Conservation (phyloP, 2,113 vertebrate genomes). For the Ceratotherium simum region DNA sequence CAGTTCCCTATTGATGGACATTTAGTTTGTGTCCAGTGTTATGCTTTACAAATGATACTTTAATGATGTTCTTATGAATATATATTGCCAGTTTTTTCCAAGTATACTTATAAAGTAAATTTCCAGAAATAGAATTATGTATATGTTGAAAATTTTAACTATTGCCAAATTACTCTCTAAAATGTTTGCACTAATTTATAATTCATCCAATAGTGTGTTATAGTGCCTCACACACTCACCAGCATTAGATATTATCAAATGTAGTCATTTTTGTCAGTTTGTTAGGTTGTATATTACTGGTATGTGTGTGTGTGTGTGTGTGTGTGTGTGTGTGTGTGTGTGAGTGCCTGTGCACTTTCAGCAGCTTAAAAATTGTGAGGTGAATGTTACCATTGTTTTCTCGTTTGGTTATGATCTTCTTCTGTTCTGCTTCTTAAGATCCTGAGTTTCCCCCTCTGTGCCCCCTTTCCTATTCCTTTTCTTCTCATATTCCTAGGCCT, state of each 20-base stretch:
- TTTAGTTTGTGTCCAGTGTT: not conserved
- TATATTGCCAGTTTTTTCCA: not conserved
- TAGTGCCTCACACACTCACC: not conserved
- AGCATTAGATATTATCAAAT: not conserved
- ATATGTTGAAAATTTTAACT: not conserved
- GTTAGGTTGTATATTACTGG: not conserved
- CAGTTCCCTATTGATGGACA: not conserved
- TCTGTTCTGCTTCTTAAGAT: not conserved
- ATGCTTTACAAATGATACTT: not conserved
- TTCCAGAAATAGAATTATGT: slow-evolving; percentile 7
- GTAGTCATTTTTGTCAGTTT: not conserved
- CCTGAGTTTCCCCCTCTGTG: not conserved
- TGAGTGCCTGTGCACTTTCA: not conserved
- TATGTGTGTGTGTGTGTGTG: not conserved
- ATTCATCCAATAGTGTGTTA: not conserved
- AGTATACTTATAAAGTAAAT: not conserved
- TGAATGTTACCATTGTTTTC: not conserved
- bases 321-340: not conserved
- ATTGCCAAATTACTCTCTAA: not conserved
- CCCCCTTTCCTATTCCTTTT: not conserved
- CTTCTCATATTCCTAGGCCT: not conserved
- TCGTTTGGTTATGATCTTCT: not conserved
- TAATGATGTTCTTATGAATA: not conserved
- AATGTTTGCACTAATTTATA: not conserved
- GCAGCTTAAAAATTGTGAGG: not conserved